Evolutionary conservation across 2,113 vertebrate species (phyloP), one percentile per base, ranked within the genome.

Genomic region (Ptilonorhynchus violaceus): DNA sequence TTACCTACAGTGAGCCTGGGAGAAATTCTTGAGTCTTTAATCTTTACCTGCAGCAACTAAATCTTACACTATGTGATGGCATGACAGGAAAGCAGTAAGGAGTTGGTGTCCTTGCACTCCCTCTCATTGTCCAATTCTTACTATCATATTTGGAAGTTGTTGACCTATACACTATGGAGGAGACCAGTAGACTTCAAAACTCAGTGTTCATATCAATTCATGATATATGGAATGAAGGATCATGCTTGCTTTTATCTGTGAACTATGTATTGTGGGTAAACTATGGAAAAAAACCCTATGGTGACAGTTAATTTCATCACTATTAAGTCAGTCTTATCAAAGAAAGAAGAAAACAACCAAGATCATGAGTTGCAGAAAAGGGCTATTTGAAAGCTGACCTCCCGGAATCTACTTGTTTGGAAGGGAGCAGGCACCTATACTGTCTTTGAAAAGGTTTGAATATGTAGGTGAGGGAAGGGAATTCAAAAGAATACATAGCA

Each of bases 301-400:
- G 11, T 47, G 17, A 12, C 1, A 4, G 31, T 23, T 44, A 37
- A 78, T 94, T 85, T 85, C 23, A 39, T 46, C 27, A 28, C 28
- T 72, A 16, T 72, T 50, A 76, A 70, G 35, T 56, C 27, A 55
- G 13, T 31, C 7, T 27, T 55, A 46, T 47, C 20, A 92, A 70
- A 83, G 31, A 77, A 88, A 82, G 15, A 75, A 50, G 37, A 67
- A 35, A n/a, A 64, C 19, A 81, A 60, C 3, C 11, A 59, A 55
- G 23, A 63, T 39, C 0, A 0, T 47, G 50, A 83, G 11, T 18
- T 70, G 33, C 0, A 2, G 33, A 56, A 83, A 67, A 74, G 5
- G 17, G 23, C 13, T 78, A 23, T 52, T 70, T 62, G 72, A 83
- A 69, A 92, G 44, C n/a, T 3, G 2, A 30, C 59, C 31, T 77